These are phyloP conservation scores for Popillia japonica DNA, from an alignment of 1,140 invertebrate species.

Conservation along the genomic window DNA sequence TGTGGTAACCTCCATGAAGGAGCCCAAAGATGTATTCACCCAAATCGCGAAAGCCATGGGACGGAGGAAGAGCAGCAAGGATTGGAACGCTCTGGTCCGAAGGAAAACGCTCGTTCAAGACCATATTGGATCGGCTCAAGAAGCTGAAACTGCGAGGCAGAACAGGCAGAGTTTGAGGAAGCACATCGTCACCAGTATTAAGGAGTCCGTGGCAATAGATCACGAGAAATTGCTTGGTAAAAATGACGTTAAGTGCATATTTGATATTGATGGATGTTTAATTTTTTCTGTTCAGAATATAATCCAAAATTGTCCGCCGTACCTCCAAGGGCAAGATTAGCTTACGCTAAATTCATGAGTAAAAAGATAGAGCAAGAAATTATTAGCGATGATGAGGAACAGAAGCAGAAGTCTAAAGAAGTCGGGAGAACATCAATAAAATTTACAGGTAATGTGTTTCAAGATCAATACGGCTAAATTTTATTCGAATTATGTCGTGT, in stretches of 20 bases:
- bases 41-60: slow-evolving; percentile 81
- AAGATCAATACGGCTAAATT: no score
- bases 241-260: background rate
- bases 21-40: slow-evolving; percentile 80
- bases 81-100: slow-evolving; percentile 85
- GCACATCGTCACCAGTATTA: slow-evolving; percentile 66
- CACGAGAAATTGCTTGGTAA: slow-evolving; percentile 73
- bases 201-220: slow-evolving; percentile 70
- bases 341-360: slow-evolving; percentile 87
- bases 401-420: background rate
- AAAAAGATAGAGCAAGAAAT: slow-evolving; percentile 69
- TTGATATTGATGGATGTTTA: no score
- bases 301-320: slow-evolving; percentile 81
- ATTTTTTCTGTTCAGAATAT: slow-evolving; percentile 66
- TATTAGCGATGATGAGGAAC: slow-evolving; percentile 52
- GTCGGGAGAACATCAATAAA: background rate
- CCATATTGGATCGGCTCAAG: slow-evolving; percentile 79
- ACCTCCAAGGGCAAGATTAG: slow-evolving; percentile 77
- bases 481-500: no score
- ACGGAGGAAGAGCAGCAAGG: slow-evolving; percentile 72
- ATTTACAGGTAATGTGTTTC: slow-evolving; percentile 31
- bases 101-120: slow-evolving; percentile 73
- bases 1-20: slow-evolving; percentile 71
- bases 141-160: slow-evolving; percentile 66
- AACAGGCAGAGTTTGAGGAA: slow-evolving; percentile 74